Evolutionary conservation across 2,797 vertebrate species (phyloP).

Genomic region (Echiichthys vipera): DNA sequence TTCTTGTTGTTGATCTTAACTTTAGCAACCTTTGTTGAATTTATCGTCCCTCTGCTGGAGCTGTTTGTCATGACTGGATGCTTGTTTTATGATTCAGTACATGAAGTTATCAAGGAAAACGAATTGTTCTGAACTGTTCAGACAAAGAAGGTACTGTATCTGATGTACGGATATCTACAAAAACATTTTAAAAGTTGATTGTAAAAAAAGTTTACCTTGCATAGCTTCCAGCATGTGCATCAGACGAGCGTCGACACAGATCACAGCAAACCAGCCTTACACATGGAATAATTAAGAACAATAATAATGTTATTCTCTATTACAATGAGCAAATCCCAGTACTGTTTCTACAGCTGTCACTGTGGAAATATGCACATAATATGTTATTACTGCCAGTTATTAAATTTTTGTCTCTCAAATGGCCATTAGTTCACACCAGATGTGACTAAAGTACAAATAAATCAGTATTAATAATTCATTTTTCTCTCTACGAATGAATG

Average conservation of each 20-base stretch:
- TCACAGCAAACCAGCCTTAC: neutral
- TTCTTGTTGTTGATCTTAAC: neutral
- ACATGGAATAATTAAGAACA: neutral
- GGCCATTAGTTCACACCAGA: neutral
- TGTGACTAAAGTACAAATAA: conserved; percentile 9
- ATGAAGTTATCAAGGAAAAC: neutral
- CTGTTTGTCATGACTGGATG: neutral
- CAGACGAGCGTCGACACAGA: neutral
- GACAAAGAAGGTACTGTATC: no score
- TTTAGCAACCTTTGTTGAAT: neutral
- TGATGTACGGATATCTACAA: no score
- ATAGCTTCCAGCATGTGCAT: neutral
- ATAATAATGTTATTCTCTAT: neutral
- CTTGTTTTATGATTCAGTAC: neutral
- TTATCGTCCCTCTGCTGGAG: neutral
- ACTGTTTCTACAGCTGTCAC: neutral
- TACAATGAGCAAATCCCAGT: neutral
- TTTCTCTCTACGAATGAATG: neutral
- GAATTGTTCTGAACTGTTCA: neutral
- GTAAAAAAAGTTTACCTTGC: no score
- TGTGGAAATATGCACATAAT: neutral
- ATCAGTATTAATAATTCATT: neutral
- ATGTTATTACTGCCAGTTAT: neutral
- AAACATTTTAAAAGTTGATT: no score
- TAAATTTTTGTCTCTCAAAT: neutral